Evolutionary conservation across 1,140 invertebrate genomes (phyloP), one percentile per base, ranked within the genome.

Genomic region (Meloidogyne hapla): DNA sequence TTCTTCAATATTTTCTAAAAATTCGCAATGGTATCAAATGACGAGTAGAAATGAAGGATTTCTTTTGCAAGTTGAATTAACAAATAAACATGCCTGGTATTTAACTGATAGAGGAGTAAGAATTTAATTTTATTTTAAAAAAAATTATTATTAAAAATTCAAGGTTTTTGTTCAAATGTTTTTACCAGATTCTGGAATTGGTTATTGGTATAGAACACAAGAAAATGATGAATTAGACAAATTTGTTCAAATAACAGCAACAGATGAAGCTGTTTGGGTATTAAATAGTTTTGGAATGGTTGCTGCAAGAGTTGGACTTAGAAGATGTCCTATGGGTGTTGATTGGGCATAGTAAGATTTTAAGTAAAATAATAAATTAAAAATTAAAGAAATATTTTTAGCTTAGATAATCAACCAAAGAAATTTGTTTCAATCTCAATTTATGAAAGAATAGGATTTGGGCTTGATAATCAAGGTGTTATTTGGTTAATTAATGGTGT

Each of bases 101-200:
- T 69, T 83, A 23, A 78, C 80, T 33, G 78, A 75, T 25, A 74
- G 74, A 61, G 80, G 80, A 42, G 76, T 62, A 26, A 23, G 8
- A 23, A 26, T 18, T 21, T 23, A 45, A 21, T 69, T 69, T 68
- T 61, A 12, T 18, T 18, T 26, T 12, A 18, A 66, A 68, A 38
- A 21, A 33, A 33, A 5, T 33, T 33, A 2, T 8, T n/a, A 28
- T 2, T 15, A 9, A 25, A 18, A 79, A 9, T 68, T 83, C 25
- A 13, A 80, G 79, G 73, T 81, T n/a, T 81, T 56, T 48, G 81
- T 83, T 25, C 80, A 81, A 69, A 80, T 81, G 80, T 66, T 79
- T 21, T 69, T 81, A 5, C 80, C 80, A 21, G 78, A 83, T n/a
- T 79, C 84, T 80, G 80, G 80, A 13, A 81, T 81, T n/a, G 48